Evolutionary conservation across 2,113 vertebrate genomes (phyloP).

Genomic region (Tetrao urogallus): DNA sequence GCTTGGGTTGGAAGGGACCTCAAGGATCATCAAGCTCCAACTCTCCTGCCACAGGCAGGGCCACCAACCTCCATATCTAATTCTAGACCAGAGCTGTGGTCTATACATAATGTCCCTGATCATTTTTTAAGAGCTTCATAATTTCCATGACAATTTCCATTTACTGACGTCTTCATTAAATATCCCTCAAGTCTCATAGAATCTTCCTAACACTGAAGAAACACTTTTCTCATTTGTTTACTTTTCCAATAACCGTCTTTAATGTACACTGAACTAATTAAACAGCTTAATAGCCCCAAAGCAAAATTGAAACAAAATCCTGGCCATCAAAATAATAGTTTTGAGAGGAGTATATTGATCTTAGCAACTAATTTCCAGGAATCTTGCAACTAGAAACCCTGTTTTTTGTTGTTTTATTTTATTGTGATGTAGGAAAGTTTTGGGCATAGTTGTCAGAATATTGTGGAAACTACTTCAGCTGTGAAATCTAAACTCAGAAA

Average conservation of each 20-base stretch:
- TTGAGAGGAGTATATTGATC: not conserved
- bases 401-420: not conserved
- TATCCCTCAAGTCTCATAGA: conserved; percentile 4
- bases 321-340: not conserved
- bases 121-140: not conserved
- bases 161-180: not conserved
- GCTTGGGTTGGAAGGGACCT: no score
- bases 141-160: not conserved
- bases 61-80: no score
- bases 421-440: not conserved
- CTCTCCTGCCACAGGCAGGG: no score
- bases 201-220: not conserved
- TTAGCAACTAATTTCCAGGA: not conserved
- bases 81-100: not conserved
- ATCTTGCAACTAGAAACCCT: not conserved
- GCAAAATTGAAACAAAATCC: not conserved
- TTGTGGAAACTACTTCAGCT: not conserved
- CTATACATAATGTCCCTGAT: not conserved
- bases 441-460: not conserved
- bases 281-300: not conserved
- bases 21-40: no score
- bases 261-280: not conserved
- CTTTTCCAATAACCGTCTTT: not conserved
- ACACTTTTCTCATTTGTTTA: not conserved
- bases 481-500: not conserved